Base-by-base conservation (phyloP, 1,140 invertebrate species). In the Phenacoccus solenopsis region DNA sequence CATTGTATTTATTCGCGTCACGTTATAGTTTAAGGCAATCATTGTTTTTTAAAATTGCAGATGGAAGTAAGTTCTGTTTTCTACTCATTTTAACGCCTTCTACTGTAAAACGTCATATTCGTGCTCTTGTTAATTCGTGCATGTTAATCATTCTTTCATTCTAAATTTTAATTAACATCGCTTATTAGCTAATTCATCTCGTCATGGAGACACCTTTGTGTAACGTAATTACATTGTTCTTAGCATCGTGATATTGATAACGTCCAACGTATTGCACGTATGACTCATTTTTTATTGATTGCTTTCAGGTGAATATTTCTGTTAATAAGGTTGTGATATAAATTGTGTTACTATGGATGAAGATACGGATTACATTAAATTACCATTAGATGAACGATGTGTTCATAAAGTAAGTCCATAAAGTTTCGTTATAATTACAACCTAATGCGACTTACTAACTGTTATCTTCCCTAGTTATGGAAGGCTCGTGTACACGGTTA, bases 401-500 rank as follows among this genome's bases (percentile, higher is more conserved):
- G 85, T 90, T 20, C 94, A 98, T 78, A 98, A 97, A 82, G 84
- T 88, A 78, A 77, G 73, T 70, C 3, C 16, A 32, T 24, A 4
- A 20, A 30, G 20, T 20, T 67, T 25, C 16, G 5, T 24, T 67
- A 4, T 4, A 67, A 24, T 4, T 67, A 3, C 5, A 5, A 2
- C 21, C 4, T 67, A 67, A 5, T 67, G 4, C 27, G 21, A n/a
- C n/a, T n/a, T n/a, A n/a, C n/a, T n/a, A n/a, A n/a, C n/a, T 25
- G 30, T 24, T 59, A 59, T 20, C n/a, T 59, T 10, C 56, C 4
- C 49, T 72, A 88, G 86, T 78, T 90, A 70, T 98, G 95, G 95
- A 97, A 97, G 79, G 95, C 94, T 3, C 83, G 96, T 75, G 82
- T 97, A 0, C 86, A 88, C 76, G 96, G 94, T 0, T 98, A 97